These are phyloP conservation scores for Pteronura brasiliensis DNA, from an alignment of 2,113 vertebrate genomes.

Conservation along the genomic window DNA sequence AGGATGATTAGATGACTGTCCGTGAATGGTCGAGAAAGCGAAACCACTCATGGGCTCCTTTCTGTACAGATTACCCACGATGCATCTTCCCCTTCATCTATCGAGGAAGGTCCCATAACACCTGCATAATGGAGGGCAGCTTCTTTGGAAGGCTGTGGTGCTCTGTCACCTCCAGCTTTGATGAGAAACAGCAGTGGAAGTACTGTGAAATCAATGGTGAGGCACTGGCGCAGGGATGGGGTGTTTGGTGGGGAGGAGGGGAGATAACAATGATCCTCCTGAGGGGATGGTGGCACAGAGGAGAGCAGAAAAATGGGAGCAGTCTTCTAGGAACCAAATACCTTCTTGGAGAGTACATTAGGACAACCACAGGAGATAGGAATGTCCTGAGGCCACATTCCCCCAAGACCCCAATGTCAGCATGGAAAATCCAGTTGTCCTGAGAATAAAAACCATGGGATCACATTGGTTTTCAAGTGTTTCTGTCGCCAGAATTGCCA, in stretches of 20 bases:
- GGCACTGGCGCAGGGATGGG: background rate
- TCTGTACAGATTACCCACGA: constrained; percentile 76
- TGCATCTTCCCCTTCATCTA: constrained; percentile 89
- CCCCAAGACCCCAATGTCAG: background rate
- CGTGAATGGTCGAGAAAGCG: background rate
- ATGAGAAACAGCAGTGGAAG: constrained; percentile 53
- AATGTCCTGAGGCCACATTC: background rate
- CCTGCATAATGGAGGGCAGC: constrained; percentile 85
- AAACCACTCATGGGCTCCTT: background rate
- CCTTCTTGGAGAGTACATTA: background rate
- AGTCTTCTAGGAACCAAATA: no score
- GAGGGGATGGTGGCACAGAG: background rate
- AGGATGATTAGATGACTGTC: background rate
- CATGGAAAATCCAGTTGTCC: background rate
- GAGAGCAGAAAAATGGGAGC: background rate
- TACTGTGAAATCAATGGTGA: constrained; percentile 35
- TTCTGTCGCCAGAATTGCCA: background rate
- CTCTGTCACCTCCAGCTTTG: constrained; percentile 78
- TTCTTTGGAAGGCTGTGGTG: constrained; percentile 86
- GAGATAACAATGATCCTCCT: fast-evolving
- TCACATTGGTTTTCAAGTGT: background rate
- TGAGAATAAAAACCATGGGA: background rate
- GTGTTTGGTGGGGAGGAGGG: fast-evolving
- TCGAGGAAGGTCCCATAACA: constrained; percentile 73
- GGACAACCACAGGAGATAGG: background rate